These are phyloP conservation scores for Volucella inanis DNA, from an alignment of 2,888 invertebrate species.

Conservation along the genomic window DNA sequence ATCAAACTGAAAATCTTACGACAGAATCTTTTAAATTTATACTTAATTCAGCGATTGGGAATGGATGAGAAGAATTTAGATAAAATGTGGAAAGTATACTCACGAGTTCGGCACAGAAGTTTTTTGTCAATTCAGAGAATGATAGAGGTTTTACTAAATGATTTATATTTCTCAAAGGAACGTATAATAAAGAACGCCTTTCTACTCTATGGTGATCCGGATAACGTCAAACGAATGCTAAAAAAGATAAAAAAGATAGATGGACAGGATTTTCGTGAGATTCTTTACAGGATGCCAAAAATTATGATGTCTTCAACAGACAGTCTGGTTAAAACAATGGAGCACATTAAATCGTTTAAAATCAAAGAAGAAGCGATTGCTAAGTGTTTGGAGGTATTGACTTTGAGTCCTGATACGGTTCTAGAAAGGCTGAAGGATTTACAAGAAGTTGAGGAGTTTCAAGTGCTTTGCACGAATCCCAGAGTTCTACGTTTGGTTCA, in stretches of 20 bases:
- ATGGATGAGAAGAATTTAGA: slow-evolving; percentile 80
- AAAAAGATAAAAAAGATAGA: slow-evolving; percentile 84
- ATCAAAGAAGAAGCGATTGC: slow-evolving; percentile 85
- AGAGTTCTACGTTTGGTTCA: slow-evolving; percentile 84
- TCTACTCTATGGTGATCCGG: slow-evolving; percentile 85
- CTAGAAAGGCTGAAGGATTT: slow-evolving; percentile 85
- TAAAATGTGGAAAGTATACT: slow-evolving; percentile 81
- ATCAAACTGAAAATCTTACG: slow-evolving; percentile 79
- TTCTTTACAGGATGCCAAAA: slow-evolving; percentile 85
- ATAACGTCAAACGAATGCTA: slow-evolving; percentile 85
- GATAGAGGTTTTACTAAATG: slow-evolving; percentile 84
- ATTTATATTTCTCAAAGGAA: slow-evolving; percentile 84
- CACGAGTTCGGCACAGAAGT: slow-evolving; percentile 83
- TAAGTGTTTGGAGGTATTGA: slow-evolving; percentile 85
- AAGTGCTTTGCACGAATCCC: slow-evolving; percentile 86
- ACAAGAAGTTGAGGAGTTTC: slow-evolving; percentile 85
- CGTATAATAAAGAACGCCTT: slow-evolving; percentile 86
- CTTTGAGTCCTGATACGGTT: slow-evolving; percentile 85
- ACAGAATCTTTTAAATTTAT: slow-evolving; percentile 79
- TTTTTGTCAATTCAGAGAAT: slow-evolving; percentile 84
- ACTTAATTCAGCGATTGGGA: slow-evolving; percentile 82
- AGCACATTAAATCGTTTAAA: slow-evolving; percentile 85
- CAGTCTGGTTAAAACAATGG: slow-evolving; percentile 84
- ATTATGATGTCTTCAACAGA: slow-evolving; percentile 86
- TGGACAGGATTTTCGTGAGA: slow-evolving; percentile 85